Evolutionary conservation across 2,113 vertebrate species (phyloP).

Genomic region (Rhinoderma darwinii): DNA sequence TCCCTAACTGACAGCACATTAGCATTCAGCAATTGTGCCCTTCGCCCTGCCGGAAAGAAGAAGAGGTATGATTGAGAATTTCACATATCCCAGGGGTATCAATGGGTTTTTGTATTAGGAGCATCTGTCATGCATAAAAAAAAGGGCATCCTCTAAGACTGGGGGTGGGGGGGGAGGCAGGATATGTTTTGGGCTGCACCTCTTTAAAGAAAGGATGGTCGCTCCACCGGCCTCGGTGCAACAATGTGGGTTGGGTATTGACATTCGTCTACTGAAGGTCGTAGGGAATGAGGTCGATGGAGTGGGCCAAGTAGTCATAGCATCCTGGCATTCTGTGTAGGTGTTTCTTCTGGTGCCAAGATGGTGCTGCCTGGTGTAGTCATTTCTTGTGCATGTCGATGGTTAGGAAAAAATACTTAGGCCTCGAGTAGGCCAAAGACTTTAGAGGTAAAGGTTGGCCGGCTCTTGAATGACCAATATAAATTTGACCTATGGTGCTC

Average conservation of each 20-base stretch:
- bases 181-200: not conserved
- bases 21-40: slow-evolving; percentile 56
- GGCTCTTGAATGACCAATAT: not conserved
- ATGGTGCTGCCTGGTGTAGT: not conserved
- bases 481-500: not conserved
- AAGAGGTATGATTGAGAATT: slow-evolving; percentile 58
- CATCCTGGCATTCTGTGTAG: not conserved
- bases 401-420: not conserved
- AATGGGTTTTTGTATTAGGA: slow-evolving; percentile 26
- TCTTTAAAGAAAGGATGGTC: not conserved
- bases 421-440: not conserved
- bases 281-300: not conserved
- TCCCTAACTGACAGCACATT: slow-evolving; percentile 59
- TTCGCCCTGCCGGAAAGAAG: slow-evolving; percentile 55
- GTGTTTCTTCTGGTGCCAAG: not conserved
- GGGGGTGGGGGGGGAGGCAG: not conserved
- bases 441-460: too few species aligned
- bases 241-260: not conserved
- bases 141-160: slow-evolving; percentile 13
- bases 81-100: slow-evolving; percentile 51
- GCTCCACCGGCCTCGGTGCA: not conserved
- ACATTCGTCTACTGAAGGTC: not conserved
- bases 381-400: not conserved
- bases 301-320: not conserved
- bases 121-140: slow-evolving; percentile 38